These are phyloP conservation scores for Macrobrachium nipponense DNA, from an alignment of 1,140 invertebrate species.

Conservation along the genomic window DNA sequence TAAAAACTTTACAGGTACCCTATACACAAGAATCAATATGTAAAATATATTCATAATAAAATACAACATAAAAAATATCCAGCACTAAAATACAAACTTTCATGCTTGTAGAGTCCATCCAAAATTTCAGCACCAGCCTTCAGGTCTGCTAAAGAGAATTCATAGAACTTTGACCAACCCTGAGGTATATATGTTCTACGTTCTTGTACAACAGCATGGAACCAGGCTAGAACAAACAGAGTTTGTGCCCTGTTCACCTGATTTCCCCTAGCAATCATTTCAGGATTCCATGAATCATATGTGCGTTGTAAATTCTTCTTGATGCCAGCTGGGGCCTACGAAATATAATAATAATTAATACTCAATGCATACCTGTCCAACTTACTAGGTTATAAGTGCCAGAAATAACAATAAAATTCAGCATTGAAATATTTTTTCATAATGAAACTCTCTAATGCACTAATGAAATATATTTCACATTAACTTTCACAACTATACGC, in stretches of 20 bases:
- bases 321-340: slow-evolving; percentile 76
- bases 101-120: slow-evolving; percentile 72
- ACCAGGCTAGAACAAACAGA: slow-evolving; percentile 81
- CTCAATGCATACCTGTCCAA: too few relatives aligned
- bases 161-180: slow-evolving; percentile 91
- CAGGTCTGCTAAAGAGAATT: slow-evolving; percentile 88
- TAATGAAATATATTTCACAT: too few relatives aligned
- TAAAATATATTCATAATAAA: background rate
- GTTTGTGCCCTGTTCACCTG: slow-evolving; percentile 72
- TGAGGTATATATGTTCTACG: slow-evolving; percentile 86
- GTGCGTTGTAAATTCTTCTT: slow-evolving; percentile 76
- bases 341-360: slow-evolving; percentile 28
- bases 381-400: too few relatives aligned
- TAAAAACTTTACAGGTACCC: too few relatives aligned
- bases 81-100: slow-evolving; percentile 58
- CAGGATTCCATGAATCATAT: slow-evolving; percentile 73
- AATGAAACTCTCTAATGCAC: too few relatives aligned
- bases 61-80: background rate
- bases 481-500: too few relatives aligned
- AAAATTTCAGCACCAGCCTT: slow-evolving; percentile 81
- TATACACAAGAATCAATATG: too few relatives aligned
- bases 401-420: too few relatives aligned
- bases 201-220: slow-evolving; percentile 90
- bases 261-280: slow-evolving; percentile 69
- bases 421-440: too few relatives aligned